Evolutionary conservation across 2,888 invertebrate genomes (phyloP).

Genomic region (Biston stratarius): DNA sequence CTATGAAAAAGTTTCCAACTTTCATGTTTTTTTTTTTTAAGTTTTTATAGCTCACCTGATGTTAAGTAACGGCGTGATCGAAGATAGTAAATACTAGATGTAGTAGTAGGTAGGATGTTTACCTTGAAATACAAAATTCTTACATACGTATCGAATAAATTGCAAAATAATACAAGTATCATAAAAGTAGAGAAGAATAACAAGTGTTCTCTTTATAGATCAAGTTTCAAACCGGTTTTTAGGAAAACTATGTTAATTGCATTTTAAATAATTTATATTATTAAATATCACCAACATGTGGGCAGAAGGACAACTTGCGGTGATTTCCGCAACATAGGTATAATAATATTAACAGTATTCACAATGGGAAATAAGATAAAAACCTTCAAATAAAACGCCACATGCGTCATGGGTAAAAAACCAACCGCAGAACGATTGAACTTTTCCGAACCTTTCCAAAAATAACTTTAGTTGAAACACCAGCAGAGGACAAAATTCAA

Average conservation of each 20-base stretch:
- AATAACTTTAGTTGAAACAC: too few relatives aligned
- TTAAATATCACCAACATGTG: background rate
- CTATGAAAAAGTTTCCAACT: too few relatives aligned
- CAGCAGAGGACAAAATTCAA: too few relatives aligned
- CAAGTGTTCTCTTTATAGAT: background rate
- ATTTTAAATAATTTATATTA: background rate
- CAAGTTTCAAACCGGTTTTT: conserved; percentile 11
- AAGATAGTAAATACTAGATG: too few relatives aligned
- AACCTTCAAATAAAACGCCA: background rate
- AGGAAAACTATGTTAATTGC: conserved; percentile 8
- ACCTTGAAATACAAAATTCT: too few relatives aligned
- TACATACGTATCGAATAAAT: too few relatives aligned
- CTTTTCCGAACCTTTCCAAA: background rate
- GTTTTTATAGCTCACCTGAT: too few relatives aligned
- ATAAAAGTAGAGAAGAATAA: background rate
- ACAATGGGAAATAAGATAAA: background rate
- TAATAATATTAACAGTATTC: conserved; percentile 1
- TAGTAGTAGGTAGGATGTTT: too few relatives aligned
- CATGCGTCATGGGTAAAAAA: background rate
- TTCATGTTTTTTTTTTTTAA: too few relatives aligned
- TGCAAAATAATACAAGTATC: background rate
- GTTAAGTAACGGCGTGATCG: too few relatives aligned
- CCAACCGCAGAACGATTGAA: background rate
- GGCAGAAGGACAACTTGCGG: conserved; percentile 9
- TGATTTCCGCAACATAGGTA: conserved; percentile 1